A percentile compares a stretch with the other conserved stretches of the same genome.
Evolutionary conservation across 2,113 vertebrate genomes (phyloP).

Genomic region (Malaclemys terrapin): DNA sequence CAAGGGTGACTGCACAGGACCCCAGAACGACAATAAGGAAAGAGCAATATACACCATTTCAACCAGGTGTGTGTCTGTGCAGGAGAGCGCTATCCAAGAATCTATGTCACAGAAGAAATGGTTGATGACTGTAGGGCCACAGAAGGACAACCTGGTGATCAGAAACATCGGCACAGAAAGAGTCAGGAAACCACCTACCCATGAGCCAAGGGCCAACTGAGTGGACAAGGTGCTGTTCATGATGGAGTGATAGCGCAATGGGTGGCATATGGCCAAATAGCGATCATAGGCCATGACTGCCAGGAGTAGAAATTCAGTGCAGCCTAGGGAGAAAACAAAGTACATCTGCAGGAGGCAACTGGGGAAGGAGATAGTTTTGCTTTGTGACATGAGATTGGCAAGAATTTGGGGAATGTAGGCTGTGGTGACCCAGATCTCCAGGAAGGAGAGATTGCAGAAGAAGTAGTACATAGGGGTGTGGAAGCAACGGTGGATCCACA

Average conservation of each 20-base stretch:
- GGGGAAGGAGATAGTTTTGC: constrained; percentile 31
- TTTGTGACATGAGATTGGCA: constrained; percentile 8
- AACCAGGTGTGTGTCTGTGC: no score
- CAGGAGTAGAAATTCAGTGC: constrained; percentile 17
- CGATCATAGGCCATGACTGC: constrained; percentile 48
- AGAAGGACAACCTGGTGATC: constrained; percentile 54
- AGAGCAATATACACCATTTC: no score
- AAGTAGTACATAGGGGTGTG: constrained; percentile 66
- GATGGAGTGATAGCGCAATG: constrained; percentile 1
- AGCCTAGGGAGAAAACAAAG: constrained; percentile 53
- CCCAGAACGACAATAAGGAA: no score
- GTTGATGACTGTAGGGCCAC: constrained; percentile 46
- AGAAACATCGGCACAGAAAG: constrained; percentile 30
- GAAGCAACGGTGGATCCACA: background rate
- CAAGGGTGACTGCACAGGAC: no score
- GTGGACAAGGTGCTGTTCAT: constrained; percentile 2
- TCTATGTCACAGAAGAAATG: constrained; percentile 64
- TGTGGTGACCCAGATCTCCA: constrained; percentile 63
- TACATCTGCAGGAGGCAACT: constrained; percentile 70
- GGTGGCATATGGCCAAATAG: constrained; percentile 56
- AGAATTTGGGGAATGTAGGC: constrained; percentile 45
- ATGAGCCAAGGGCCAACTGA: constrained; percentile 8
- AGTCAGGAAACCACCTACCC: constrained; percentile 30
- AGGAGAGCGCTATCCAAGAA: background rate
- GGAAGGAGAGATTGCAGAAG: constrained; percentile 55